phyloP scores from a whole-genome alignment of 2,888 invertebrate genomes.

The Caenorhabditis drosophilae region DNA sequence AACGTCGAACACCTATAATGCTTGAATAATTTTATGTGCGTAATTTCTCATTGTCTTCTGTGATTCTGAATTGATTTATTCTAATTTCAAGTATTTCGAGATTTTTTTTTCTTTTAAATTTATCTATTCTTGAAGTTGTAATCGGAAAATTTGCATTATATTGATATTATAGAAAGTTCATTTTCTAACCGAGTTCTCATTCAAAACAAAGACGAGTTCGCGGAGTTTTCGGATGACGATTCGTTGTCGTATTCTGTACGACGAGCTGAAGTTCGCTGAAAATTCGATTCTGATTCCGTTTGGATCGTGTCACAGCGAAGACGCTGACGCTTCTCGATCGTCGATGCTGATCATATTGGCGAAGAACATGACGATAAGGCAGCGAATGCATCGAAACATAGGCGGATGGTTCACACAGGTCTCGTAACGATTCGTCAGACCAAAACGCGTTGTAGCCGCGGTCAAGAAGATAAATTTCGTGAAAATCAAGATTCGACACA shows the following conservation, averaged over 20 bases:
- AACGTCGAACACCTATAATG: conserved; percentile 88
- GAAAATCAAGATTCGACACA: conserved; percentile 79
- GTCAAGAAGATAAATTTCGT: conserved; percentile 89
- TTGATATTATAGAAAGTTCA: no score
- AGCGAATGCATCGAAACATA: conserved; percentile 32
- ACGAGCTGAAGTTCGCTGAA: conserved; percentile 1
- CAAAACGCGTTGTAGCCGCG: conserved; percentile 88
- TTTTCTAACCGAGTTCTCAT: no score
- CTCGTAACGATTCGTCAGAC: conserved; percentile 35
- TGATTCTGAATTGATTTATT: no score
- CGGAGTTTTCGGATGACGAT: neutral
- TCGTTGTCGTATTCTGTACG: neutral
- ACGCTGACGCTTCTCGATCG: conserved; percentile 16
- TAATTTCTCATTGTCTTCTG: no score
- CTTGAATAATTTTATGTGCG: conserved; percentile 73
- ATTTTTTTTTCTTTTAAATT: no score
- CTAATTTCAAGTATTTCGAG: no score
- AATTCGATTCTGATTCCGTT: neutral
- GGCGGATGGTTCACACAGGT: conserved; percentile 21
- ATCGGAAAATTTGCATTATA: no score
- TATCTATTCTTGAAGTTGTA: no score
- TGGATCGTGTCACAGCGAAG: neutral
- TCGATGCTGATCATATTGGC: conserved; percentile 31
- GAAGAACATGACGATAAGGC: conserved; percentile 22
- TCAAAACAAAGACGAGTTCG: conserved; percentile 3